Conservation (phyloP, 1,140 invertebrate species). For the Orussus abietinus region DNA sequence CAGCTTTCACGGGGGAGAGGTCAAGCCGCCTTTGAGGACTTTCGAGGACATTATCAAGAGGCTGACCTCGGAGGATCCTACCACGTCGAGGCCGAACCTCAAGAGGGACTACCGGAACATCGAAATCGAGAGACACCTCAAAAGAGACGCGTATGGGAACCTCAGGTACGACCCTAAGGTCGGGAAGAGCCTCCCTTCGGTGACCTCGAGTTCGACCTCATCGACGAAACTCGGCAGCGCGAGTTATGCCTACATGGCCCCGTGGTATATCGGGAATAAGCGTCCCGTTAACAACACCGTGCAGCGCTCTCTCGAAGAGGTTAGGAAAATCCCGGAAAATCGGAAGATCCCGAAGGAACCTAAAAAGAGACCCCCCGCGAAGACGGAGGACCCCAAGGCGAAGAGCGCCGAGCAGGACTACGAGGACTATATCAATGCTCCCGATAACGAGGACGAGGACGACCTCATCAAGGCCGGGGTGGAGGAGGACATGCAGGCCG, state of each 20-base stretch:
- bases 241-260: background rate
- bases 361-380: background rate
- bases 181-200: slow-evolving; percentile 17
- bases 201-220: slow-evolving; percentile 1
- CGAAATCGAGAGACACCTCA: slow-evolving; percentile 31
- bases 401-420: slow-evolving; percentile 41
- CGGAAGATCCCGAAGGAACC: slow-evolving; percentile 2
- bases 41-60: slow-evolving; percentile 48
- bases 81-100: slow-evolving; percentile 21
- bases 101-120: slow-evolving; percentile 37
- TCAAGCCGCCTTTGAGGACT: slow-evolving; percentile 28
- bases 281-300: background rate
- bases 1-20: slow-evolving; percentile 14
- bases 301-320: no score
- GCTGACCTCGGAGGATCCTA: slow-evolving; percentile 36
- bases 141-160: slow-evolving; percentile 34
- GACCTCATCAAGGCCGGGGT: slow-evolving; percentile 21
- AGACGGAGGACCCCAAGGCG: slow-evolving; percentile 19
- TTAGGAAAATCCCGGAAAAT: background rate
- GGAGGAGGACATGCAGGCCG: slow-evolving; percentile 33
- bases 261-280: background rate
- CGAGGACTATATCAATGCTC: slow-evolving; percentile 31
- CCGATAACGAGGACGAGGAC: slow-evolving; percentile 33
- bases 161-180: slow-evolving; percentile 22
- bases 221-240: slow-evolving; percentile 10